Evolutionary conservation across 2,888 invertebrate species (phyloP).

Genomic region (Chromoteleia sp.): DNA sequence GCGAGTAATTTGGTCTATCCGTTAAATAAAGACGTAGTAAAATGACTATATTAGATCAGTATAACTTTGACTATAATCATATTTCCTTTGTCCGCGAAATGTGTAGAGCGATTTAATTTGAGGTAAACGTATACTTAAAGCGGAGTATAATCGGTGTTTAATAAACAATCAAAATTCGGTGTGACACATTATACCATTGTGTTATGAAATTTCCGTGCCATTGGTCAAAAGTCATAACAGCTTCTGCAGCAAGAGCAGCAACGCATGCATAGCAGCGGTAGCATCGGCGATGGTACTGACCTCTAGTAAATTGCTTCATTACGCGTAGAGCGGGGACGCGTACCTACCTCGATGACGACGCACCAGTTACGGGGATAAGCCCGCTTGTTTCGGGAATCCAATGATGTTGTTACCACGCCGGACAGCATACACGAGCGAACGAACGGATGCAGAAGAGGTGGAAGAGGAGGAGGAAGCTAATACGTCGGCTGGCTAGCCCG

Average conservation of each 20-base stretch:
- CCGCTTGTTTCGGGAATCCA: constrained; percentile 77
- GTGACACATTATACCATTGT: constrained; percentile 50
- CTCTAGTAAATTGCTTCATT: constrained; percentile 79
- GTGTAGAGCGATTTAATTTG: constrained; percentile 12
- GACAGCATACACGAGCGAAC: constrained; percentile 70
- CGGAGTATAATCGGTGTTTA: constrained; percentile 25
- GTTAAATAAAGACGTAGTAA: no score
- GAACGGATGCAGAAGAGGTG: constrained; percentile 62
- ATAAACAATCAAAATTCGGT: constrained; percentile 55
- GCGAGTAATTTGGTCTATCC: no score
- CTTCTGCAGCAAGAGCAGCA: constrained; percentile 51
- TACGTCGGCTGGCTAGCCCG: constrained; percentile 69
- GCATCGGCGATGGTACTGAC: constrained; percentile 71
- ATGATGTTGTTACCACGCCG: constrained; percentile 77
- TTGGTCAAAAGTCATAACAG: constrained; percentile 66
- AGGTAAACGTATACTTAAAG: constrained; percentile 12
- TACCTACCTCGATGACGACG: constrained; percentile 74
- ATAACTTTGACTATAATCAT: background rate
- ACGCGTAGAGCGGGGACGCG: constrained; percentile 73
- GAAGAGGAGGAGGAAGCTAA: constrained; percentile 71
- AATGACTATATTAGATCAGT: no score
- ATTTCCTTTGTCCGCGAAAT: background rate
- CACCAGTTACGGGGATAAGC: constrained; percentile 75
- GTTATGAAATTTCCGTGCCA: constrained; percentile 61
- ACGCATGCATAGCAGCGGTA: constrained; percentile 46